These are phyloP conservation scores for Neoarius graeffei DNA, from an alignment of 2,113 vertebrate species.

Conservation along the genomic window DNA sequence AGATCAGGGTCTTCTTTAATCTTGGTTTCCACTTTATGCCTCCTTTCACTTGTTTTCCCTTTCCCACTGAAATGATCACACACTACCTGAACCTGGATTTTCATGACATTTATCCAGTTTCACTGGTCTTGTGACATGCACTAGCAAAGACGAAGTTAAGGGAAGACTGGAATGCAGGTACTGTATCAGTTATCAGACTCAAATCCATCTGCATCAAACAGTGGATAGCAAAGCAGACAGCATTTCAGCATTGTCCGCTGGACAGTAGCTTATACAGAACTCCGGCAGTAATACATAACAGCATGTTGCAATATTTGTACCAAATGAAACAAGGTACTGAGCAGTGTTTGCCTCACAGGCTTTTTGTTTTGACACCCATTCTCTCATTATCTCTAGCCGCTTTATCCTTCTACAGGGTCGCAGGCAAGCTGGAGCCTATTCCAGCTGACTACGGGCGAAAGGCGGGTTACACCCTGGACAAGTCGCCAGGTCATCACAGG, in stretches of 20 bases:
- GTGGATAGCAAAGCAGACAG: background rate
- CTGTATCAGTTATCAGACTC: background rate
- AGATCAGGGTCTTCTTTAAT: background rate
- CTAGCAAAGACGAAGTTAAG: background rate
- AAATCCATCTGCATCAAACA: background rate
- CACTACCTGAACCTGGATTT: background rate
- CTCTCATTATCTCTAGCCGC: too few species aligned
- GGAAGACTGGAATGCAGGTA: background rate
- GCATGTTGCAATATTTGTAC: background rate
- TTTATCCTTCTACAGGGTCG: too few species aligned
- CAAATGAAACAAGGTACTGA: background rate
- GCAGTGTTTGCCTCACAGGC: background rate
- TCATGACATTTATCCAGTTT: background rate
- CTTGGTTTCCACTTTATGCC: background rate
- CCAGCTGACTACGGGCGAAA: too few species aligned
- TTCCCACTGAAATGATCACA: background rate
- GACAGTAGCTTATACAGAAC: background rate
- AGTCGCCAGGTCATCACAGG: too few species aligned
- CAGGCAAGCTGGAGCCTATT: too few species aligned
- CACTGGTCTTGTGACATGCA: background rate
- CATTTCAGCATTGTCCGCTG: background rate
- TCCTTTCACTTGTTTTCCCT: accelerated
- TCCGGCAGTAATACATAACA: background rate
- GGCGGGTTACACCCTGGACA: too few species aligned
- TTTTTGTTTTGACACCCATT: background rate